Percentiles rank a stretch among this genome's conserved stretches.
These are phyloP conservation scores for Elysia crispata DNA, from an alignment of 2,888 invertebrate species.

Conservation along the genomic window DNA sequence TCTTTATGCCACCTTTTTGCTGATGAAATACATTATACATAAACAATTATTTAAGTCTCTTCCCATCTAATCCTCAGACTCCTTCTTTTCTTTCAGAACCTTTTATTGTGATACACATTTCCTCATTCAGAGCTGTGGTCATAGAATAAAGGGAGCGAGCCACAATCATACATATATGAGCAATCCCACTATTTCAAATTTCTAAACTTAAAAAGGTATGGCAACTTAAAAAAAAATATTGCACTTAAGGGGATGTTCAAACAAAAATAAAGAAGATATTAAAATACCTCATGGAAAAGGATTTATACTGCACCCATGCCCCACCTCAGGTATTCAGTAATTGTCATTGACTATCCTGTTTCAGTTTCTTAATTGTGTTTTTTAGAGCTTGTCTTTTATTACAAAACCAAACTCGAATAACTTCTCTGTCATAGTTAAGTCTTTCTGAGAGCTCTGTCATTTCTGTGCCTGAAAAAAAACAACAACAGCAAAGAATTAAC, in stretches of 20 bases:
- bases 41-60: too few species aligned
- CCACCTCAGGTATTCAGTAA: constrained; percentile 36
- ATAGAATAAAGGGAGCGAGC: too few species aligned
- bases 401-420: constrained; percentile 99
- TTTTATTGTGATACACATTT: too few species aligned
- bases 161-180: too few species aligned
- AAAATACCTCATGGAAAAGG: neutral
- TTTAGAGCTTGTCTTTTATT: constrained; percentile 98
- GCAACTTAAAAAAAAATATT: constrained; percentile 24
- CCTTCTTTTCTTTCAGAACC: too few species aligned
- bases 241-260: constrained; percentile 21
- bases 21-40: too few species aligned
- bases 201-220: neutral
- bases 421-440: constrained; percentile 97
- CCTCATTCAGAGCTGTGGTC: too few species aligned
- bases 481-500: neutral
- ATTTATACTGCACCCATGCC: neutral
- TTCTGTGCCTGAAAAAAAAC: constrained; percentile 87
- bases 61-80: too few species aligned
- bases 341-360: constrained; percentile 68
- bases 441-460: constrained; percentile 97
- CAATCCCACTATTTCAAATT: too few species aligned
- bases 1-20: too few species aligned
- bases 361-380: constrained; percentile 87
- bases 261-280: neutral